Evolutionary conservation across 2,888 invertebrate species (phyloP), one percentile per base, ranked within the genome.

Genomic region (Lycaena phlaeas): DNA sequence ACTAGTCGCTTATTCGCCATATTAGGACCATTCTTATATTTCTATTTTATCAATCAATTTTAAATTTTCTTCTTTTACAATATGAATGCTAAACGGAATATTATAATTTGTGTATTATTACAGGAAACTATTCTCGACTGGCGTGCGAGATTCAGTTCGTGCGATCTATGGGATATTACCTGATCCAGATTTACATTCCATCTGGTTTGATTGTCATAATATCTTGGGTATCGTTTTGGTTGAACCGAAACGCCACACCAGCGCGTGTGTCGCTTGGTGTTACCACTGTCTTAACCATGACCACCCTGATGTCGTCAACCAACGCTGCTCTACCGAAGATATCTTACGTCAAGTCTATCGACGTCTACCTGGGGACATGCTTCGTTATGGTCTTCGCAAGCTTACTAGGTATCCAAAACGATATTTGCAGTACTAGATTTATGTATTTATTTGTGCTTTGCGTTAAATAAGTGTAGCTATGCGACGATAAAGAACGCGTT

Each of bases 351-450:
- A 97, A 97, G 84, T 95, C 95, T 62, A 97, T 97, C 79, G 97
- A 97, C 85, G 96, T 97, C 61, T 97, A 96, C 85, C 87, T 97
- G 85, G 96, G 96, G 70, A 96, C 96, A 70, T 97, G 96, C 87
- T 97, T 97, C 93, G 95, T 97, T 71, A 97, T 97, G 97, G 97
- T 97, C 76, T 97, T 97, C 88, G 97, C 97, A 61, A 96, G 96
- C 77, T 88, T 98, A 69, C 87, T 98, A 87, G 96, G 96, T 95
- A 89, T 90, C 51, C 45, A 36, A 38, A 11, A 39, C 17, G 26
- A 15, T 34, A 26, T 34, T 42, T 22, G 9, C 9, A 31, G 29
- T 34, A 15, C 10, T 38, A 18, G 14, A 9, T 1, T 2, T 27
- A 25, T 30, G 27, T 27, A 30, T 40, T 18, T 9, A n/a, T 15